phyloP scores from a whole-genome alignment of 2,888 invertebrate species.

The Andrena praecox region DNA sequence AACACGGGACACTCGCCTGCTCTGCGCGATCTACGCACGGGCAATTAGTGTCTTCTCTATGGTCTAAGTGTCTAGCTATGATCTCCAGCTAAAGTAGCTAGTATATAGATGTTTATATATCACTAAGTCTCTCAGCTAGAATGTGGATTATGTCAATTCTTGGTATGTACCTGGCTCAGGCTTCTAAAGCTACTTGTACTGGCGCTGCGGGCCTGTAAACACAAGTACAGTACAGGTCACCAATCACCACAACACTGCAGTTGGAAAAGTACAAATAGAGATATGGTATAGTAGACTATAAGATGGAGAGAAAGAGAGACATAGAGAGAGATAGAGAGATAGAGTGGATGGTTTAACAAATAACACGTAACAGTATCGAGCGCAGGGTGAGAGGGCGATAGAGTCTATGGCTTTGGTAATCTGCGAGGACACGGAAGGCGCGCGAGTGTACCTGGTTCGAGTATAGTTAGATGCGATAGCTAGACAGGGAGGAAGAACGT shows the following conservation, averaged over 20 bases:
- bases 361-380: conserved; percentile 30
- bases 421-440: neutral
- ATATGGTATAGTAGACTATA: conserved; percentile 48
- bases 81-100: conserved; percentile 69
- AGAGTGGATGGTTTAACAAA: conserved; percentile 16
- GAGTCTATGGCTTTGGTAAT: conserved; percentile 7
- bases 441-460: neutral
- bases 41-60: conserved; percentile 49
- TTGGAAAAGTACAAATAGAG: conserved; percentile 71
- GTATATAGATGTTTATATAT: conserved; percentile 24
- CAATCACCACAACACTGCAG: conserved; percentile 81
- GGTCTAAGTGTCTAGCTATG: conserved; percentile 66
- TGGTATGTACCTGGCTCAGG: conserved; percentile 92
- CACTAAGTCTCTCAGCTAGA: conserved; percentile 69
- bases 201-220: conserved; percentile 94
- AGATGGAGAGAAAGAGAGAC: conserved; percentile 42
- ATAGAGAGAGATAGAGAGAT: neutral
- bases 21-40: conserved; percentile 68
- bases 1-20: conserved; percentile 43
- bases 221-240: conserved; percentile 84
- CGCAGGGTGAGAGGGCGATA: neutral
- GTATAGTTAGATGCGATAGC: conserved; percentile 1
- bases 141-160: conserved; percentile 74
- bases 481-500: conserved; percentile 11
- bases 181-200: conserved; percentile 96